These are phyloP conservation scores for Cynodonichthys magdalenae DNA, from an alignment of 2,797 vertebrate species.

Conservation along the genomic window DNA sequence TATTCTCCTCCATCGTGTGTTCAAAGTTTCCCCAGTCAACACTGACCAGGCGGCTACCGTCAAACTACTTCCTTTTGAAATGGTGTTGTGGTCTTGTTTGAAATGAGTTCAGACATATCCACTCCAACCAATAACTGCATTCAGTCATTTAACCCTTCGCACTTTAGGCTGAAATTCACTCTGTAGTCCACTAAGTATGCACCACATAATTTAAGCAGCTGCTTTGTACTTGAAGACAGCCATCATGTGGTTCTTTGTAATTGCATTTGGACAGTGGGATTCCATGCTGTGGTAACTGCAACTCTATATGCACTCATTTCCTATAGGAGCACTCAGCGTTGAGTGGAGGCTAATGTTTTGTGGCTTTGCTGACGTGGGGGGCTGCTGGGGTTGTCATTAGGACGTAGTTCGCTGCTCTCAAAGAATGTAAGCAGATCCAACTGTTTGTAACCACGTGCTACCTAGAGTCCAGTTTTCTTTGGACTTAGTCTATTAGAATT, in stretches of 20 bases:
- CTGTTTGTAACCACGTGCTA: too few species aligned
- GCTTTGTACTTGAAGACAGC: slow-evolving; percentile 64
- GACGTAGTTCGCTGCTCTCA: slow-evolving; percentile 22
- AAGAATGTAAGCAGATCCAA: slow-evolving; percentile 10
- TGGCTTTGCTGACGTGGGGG: slow-evolving; percentile 59
- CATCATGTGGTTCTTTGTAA: slow-evolving; percentile 71
- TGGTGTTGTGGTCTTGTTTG: slow-evolving; percentile 51
- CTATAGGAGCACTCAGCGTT: slow-evolving; percentile 75
- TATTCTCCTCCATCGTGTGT: neutral
- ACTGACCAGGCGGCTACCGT: slow-evolving; percentile 16
- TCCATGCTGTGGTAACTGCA: slow-evolving; percentile 70
- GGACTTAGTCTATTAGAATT: neutral
- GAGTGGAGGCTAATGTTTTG: slow-evolving; percentile 77
- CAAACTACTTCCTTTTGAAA: slow-evolving; percentile 40
- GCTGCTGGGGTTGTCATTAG: slow-evolving; percentile 66
- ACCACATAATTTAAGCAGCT: slow-evolving; percentile 64
- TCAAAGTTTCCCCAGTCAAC: slow-evolving; percentile 4
- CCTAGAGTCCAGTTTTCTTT: neutral
- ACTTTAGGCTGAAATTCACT: slow-evolving; percentile 44
- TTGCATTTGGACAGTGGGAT: slow-evolving; percentile 66
- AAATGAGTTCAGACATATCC: slow-evolving; percentile 46
- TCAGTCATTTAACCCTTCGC: slow-evolving; percentile 44
- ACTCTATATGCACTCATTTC: slow-evolving; percentile 65
- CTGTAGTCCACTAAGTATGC: slow-evolving; percentile 45
- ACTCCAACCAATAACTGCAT: slow-evolving; percentile 60